A percentile compares a stretch with the other conserved stretches of the same genome.
phyloP scores from a whole-genome alignment of 2,113 vertebrate species.

The Siniperca knerii region DNA sequence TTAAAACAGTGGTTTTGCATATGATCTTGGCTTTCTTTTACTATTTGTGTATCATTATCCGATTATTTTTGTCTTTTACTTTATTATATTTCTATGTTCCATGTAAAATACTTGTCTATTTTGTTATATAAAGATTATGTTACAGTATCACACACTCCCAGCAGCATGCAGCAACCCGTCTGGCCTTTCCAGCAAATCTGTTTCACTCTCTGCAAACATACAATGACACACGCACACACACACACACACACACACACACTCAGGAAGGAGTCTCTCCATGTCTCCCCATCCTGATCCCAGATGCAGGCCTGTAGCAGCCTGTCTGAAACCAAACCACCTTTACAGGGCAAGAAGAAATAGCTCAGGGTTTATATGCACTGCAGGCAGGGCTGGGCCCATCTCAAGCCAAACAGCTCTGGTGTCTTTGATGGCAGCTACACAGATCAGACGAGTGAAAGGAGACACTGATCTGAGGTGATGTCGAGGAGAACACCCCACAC shows the following conservation, averaged over 20 bases:
- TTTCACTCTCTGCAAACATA: slow-evolving; percentile 62
- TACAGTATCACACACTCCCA: slow-evolving; percentile 26
- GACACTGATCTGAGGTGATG: slow-evolving; percentile 60
- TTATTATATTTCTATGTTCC: background rate
- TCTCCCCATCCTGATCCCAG: slow-evolving; percentile 49
- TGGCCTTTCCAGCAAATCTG: slow-evolving; percentile 50
- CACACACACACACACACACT: slow-evolving; percentile 22
- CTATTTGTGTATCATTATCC: background rate
- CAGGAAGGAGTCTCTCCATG: slow-evolving; percentile 24
- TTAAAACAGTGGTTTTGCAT: background rate
- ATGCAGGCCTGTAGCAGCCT: slow-evolving; percentile 74
- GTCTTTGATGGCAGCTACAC: slow-evolving; percentile 64
- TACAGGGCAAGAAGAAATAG: slow-evolving; percentile 55
- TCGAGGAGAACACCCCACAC: slow-evolving; percentile 41
- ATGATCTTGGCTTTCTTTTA: background rate
- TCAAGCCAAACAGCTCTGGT: slow-evolving; percentile 55
- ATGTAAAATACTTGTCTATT: background rate
- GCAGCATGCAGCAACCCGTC: slow-evolving; percentile 59
- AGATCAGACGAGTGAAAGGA: slow-evolving; percentile 69
- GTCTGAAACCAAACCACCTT: slow-evolving; percentile 68
- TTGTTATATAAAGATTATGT: slow-evolving; percentile 54
- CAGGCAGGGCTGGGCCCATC: slow-evolving; percentile 66
- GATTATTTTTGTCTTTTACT: background rate
- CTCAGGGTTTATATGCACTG: slow-evolving; percentile 58
- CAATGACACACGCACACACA: slow-evolving; percentile 48